Evolutionary conservation across 2,113 vertebrate species (phyloP), one percentile per base, ranked within the genome.

Genomic region (Cyprinodon brontotheroides): DNA sequence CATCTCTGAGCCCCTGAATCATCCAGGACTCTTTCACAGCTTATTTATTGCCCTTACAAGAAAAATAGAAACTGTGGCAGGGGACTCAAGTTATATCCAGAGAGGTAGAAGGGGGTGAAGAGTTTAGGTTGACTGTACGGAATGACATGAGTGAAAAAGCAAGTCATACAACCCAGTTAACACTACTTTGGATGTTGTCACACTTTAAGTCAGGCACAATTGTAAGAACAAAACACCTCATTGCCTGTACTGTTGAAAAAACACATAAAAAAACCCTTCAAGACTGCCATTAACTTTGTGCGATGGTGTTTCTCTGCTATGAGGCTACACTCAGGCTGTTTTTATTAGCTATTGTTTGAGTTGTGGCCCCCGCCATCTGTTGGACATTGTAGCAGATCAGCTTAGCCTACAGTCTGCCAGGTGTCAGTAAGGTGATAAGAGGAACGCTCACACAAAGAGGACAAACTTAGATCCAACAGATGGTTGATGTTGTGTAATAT

Each of bases 311-410:
- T 43, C 65, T 73, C 74, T 82, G 68, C 78, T 79, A 80, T 80
- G 70, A 70, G 72, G 79, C 62, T 13, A 67, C 12, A 48, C 61
- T 53, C 43, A 40, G 74, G 48, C 61, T 71, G 13, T 82, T 76
- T 86, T 81, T 71, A 59, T 81, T 82, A 84, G 77, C 84, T 67
- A 86, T 91, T 92, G 91, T 91, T 83, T 68, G 70, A 77, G 22
- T 45, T 59, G 73, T 78, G 84, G 72, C 73, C 69, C 53, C 64
- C 80, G 86, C 93, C 91, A 92, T 90, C 93, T 93, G 91, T 80
- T 76, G 72, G 61, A 77, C 62, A 78, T 7, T 65, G 71, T 64
- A 72, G 65, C 77, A 77, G 81, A 89, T 89, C 78, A 75, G 80
- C 61, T 85, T 68, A 64, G 68, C 47, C 74, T 80, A n/a, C 79